Conservation (phyloP, 2,888 invertebrate species). For the Invenusta paracnida region DNA sequence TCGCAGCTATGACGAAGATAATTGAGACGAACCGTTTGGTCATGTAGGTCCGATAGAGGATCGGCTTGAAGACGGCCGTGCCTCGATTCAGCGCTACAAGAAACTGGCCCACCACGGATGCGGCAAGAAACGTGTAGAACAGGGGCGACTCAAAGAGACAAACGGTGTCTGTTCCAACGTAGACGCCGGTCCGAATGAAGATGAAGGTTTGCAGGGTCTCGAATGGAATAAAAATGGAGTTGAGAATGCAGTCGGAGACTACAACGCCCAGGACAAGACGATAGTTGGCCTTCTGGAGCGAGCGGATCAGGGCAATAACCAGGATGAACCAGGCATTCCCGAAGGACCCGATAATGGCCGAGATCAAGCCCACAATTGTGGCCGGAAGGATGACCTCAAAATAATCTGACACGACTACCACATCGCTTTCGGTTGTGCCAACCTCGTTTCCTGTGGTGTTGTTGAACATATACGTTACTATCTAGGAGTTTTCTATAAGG, state of each 20-base stretch:
- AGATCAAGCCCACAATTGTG: not conserved
- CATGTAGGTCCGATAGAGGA: not conserved
- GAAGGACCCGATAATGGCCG: not conserved
- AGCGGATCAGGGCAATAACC: not conserved
- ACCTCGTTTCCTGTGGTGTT: no score
- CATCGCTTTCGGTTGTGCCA: no score
- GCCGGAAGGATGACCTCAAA: slow-evolving; percentile 1
- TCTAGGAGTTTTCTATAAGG: no score
- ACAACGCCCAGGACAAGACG: not conserved
- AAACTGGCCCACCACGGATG: not conserved
- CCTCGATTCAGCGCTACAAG: not conserved
- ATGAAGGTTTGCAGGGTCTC: not conserved
- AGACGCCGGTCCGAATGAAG: slow-evolving; percentile 7
- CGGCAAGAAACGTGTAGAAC: not conserved
- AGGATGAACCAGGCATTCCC: slow-evolving; percentile 6
- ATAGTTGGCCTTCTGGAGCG: not conserved
- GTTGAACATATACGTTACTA: no score
- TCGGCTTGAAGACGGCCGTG: not conserved
- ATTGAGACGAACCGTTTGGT: not conserved
- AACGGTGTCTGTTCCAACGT: not conserved
- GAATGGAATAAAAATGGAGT: not conserved
- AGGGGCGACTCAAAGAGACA: not conserved
- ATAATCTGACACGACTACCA: no score
- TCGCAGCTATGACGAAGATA: not conserved
- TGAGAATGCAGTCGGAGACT: not conserved